Evolutionary conservation across 2,888 invertebrate species (phyloP).

Genomic region (Helleia helle): DNA sequence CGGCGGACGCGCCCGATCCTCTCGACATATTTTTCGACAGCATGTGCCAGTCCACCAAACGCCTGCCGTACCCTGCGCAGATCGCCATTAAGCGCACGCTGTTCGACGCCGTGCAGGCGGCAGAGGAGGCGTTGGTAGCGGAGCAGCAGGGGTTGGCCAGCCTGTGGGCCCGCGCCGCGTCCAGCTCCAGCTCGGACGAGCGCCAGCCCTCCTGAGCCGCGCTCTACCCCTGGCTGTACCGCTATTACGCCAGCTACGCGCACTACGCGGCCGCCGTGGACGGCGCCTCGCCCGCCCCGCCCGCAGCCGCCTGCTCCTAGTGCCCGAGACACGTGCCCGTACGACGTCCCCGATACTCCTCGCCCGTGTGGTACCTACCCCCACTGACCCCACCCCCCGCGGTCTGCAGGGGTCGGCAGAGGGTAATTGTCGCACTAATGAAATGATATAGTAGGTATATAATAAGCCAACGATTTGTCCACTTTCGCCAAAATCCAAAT

Average conservation of each 20-base stretch:
- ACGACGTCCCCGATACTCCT: too few species aligned
- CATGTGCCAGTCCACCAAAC: constrained; percentile 64
- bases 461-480: too few species aligned
- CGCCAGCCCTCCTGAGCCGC: constrained; percentile 37
- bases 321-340: too few species aligned
- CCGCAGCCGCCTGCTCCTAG: constrained; percentile 21
- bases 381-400: too few species aligned
- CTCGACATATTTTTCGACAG: constrained; percentile 62
- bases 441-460: too few species aligned
- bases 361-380: too few species aligned
- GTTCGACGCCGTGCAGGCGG: constrained; percentile 52
- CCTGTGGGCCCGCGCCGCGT: constrained; percentile 45
- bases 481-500: too few species aligned
- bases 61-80: constrained; percentile 54
- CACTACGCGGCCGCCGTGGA: constrained; percentile 13
- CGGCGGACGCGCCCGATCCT: constrained; percentile 36
- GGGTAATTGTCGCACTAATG: too few species aligned
- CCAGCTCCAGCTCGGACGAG: constrained; percentile 37
- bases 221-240: constrained; percentile 17
- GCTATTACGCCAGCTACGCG: constrained; percentile 22
- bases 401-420: too few species aligned
- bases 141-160: constrained; percentile 59
- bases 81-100: constrained; percentile 53
- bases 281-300: constrained; percentile 28
- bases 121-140: constrained; percentile 54